Percentiles rank a stretch among this genome's conserved stretches.
Evolutionary conservation across 2,113 vertebrate species (phyloP).

Genomic region (Leucoraja erinaceus): DNA sequence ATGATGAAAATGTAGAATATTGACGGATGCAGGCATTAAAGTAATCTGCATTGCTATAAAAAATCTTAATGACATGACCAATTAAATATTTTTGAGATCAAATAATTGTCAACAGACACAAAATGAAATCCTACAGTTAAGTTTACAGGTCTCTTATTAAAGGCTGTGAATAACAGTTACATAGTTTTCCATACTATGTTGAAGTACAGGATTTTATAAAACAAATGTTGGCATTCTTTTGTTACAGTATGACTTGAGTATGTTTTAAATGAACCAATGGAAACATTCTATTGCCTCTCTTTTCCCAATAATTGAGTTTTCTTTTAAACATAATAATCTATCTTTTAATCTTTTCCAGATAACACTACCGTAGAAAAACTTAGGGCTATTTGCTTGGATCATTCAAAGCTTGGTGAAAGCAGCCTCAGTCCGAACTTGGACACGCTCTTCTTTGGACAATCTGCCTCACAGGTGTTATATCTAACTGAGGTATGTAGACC

Average conservation of each 20-base stretch:
- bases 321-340: neutral
- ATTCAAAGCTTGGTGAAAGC: slow-evolving; percentile 94
- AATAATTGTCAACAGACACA: neutral
- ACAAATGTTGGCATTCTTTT: neutral
- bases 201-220: neutral
- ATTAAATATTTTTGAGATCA: neutral
- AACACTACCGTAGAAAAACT: slow-evolving; percentile 94
- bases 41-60: no score
- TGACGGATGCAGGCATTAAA: neutral
- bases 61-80: neutral
- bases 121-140: neutral
- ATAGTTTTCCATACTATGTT: neutral
- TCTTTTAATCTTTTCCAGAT: slow-evolving; percentile 59
- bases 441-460: slow-evolving; percentile 94
- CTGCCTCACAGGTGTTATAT: slow-evolving; percentile 97
- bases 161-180: neutral
- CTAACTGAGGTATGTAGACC: slow-evolving; percentile 81
- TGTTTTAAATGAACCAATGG: neutral
- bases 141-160: neutral
- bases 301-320: neutral
- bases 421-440: slow-evolving; percentile 94
- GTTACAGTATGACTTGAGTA: neutral
- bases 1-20: neutral
- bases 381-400: slow-evolving; percentile 91
- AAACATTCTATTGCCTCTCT: neutral